These are phyloP conservation scores for Drosophila barbarae DNA, from an alignment of 2,888 invertebrate species.

Conservation along the genomic window DNA sequence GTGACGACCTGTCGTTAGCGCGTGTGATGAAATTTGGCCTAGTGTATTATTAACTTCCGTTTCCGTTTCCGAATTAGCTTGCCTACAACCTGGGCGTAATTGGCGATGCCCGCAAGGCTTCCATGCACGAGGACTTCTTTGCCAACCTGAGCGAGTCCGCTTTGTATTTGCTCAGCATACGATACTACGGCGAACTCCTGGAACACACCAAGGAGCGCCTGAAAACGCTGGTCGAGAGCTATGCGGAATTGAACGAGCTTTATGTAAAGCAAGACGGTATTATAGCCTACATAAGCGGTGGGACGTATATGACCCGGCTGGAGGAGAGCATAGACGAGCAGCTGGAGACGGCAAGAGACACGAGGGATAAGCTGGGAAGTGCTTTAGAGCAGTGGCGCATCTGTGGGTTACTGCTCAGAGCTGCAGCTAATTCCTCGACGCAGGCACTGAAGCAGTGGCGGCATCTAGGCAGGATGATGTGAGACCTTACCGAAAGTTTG, in stretches of 20 bases:
- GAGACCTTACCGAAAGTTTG: not conserved
- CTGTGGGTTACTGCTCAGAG: slow-evolving; percentile 76
- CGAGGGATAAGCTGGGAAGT: slow-evolving; percentile 78
- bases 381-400: slow-evolving; percentile 79
- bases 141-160: slow-evolving; percentile 78
- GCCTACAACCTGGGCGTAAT: slow-evolving; percentile 77
- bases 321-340: slow-evolving; percentile 78
- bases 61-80: slow-evolving; percentile 58
- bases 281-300: slow-evolving; percentile 78
- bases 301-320: slow-evolving; percentile 77
- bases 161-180: slow-evolving; percentile 69
- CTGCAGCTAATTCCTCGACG: slow-evolving; percentile 76
- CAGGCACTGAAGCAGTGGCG: slow-evolving; percentile 76
- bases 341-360: slow-evolving; percentile 76
- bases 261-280: slow-evolving; percentile 79
- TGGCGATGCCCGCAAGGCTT: slow-evolving; percentile 76
- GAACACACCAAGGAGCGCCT: slow-evolving; percentile 76
- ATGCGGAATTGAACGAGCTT: slow-evolving; percentile 74
- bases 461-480: slow-evolving; percentile 67
- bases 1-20: slow-evolving; percentile 47
- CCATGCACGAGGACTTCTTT: slow-evolving; percentile 79
- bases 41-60: slow-evolving; percentile 3
- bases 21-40: slow-evolving; percentile 1
- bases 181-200: slow-evolving; percentile 76
- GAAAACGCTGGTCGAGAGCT: slow-evolving; percentile 69